Base-by-base conservation (phyloP, 2,113 vertebrate genomes). In the Eubucco bourcierii region DNA sequence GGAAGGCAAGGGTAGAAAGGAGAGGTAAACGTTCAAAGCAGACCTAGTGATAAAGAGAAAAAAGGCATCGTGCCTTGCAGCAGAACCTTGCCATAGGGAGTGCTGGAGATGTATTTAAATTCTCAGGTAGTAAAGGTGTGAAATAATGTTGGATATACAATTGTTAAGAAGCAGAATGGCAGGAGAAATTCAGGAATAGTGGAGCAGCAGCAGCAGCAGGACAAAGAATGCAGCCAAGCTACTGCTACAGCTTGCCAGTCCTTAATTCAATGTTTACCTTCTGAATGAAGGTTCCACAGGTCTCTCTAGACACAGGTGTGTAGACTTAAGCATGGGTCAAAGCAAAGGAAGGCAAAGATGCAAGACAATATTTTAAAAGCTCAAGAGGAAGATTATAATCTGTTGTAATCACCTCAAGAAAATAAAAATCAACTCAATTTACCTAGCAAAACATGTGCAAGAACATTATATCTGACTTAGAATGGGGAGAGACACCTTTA, bases 111-210 rank as follows among this genome's bases (percentile, higher is more conserved):
- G 4, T 50, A 41, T 79, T 95, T 87, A 71, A 2, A 41, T 61
- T 92, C 39, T 59, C 46, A 67, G 64, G 59, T 33, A 58, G 59
- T 44, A 56, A 92, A 89, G 19, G 47, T n/a, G 20, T 2, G 2
- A 64, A 24, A 73, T 66, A 80, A 53, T 61, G 37, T 39, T 92
- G 79, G 78, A 66, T 65, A 87, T 41, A 4, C 41, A 71, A 47
- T 53, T 77, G 53, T 27, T 89, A 58, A 58, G 46, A 60, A 52
- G 67, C 84, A 88, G 23, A 33, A 37, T 59, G 50, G 10, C 31
- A 75, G 41, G 44, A 41, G 33, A 71, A 83, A 58, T 47, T 77
- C 52, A 85, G 61, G 89, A 87, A 89, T 61, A 80, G 72, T 46
- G 16, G n/a, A 61, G 41, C 55, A 63, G 12, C 31, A 74, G 71